These are phyloP conservation scores for Chrysemys picta DNA, from an alignment of 2,113 vertebrate species.

Conservation along the genomic window DNA sequence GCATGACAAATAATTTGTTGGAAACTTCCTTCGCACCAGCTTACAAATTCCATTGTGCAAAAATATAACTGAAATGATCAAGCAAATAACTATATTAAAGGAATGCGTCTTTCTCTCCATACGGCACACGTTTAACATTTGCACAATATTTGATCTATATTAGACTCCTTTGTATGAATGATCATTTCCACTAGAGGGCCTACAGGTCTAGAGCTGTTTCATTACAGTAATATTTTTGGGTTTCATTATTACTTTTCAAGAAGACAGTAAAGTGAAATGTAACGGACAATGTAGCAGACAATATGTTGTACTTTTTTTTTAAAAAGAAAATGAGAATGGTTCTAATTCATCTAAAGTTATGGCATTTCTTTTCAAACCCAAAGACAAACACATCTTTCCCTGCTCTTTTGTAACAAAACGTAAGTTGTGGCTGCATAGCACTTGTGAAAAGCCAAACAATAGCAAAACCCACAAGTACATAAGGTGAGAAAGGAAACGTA, in stretches of 20 bases:
- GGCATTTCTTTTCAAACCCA: background rate
- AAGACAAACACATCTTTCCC: background rate
- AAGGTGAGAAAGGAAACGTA: background rate
- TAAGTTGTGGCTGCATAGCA: background rate
- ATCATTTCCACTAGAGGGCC: conserved; percentile 70
- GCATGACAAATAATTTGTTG: background rate
- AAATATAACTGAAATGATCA: background rate
- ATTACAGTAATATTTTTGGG: background rate
- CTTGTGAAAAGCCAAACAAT: background rate
- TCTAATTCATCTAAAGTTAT: background rate
- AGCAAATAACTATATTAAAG: background rate
- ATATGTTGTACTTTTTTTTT: background rate
- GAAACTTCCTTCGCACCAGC: background rate
- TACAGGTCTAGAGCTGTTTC: conserved; percentile 35
- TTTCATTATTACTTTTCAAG: background rate
- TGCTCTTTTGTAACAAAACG: background rate
- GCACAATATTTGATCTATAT: background rate
- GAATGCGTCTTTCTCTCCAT: background rate
- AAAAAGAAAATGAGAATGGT: background rate
- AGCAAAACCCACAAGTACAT: background rate
- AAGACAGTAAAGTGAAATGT: background rate
- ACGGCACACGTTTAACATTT: background rate
- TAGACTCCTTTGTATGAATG: background rate
- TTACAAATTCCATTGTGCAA: background rate
- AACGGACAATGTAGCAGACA: background rate